phyloP scores from a whole-genome alignment of 2,113 vertebrate species.

The Brachypodius melanocephalos region DNA sequence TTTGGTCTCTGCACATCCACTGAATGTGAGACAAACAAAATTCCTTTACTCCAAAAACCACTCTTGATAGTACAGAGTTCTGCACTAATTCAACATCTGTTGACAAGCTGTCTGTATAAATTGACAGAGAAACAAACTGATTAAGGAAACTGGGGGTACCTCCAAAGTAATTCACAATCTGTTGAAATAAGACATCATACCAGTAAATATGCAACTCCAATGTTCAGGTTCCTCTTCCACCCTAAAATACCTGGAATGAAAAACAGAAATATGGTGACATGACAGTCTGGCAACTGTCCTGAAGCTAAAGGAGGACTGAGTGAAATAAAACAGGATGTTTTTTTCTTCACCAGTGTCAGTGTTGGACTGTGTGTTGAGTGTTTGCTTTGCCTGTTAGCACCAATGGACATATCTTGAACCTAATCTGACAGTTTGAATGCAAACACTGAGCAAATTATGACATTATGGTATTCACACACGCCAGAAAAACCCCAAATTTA shows the following conservation, averaged over 20 bases:
- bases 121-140: not conserved
- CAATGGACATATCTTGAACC: not conserved
- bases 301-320: not conserved
- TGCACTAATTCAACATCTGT: not conserved
- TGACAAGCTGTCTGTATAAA: conserved; percentile 4
- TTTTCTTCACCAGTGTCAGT: not conserved
- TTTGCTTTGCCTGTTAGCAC: not conserved
- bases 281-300: not conserved
- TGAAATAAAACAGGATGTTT: not conserved
- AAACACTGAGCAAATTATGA: not conserved
- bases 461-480: not conserved
- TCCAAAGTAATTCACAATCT: not conserved
- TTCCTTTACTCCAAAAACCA: not conserved
- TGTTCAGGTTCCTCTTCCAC: not conserved
- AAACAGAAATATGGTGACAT: not conserved
- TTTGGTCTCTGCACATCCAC: not conserved
- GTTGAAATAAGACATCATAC: not conserved
- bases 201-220: not conserved
- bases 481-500: not conserved
- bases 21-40: not conserved
- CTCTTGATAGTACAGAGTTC: not conserved
- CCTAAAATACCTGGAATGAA: conserved; percentile 8
- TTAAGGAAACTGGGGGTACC: not conserved
- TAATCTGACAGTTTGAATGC: not conserved
- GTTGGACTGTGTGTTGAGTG: not conserved